phyloP scores from a whole-genome alignment of 2,888 invertebrate genomes.

The Harpalus rufipes region DNA sequence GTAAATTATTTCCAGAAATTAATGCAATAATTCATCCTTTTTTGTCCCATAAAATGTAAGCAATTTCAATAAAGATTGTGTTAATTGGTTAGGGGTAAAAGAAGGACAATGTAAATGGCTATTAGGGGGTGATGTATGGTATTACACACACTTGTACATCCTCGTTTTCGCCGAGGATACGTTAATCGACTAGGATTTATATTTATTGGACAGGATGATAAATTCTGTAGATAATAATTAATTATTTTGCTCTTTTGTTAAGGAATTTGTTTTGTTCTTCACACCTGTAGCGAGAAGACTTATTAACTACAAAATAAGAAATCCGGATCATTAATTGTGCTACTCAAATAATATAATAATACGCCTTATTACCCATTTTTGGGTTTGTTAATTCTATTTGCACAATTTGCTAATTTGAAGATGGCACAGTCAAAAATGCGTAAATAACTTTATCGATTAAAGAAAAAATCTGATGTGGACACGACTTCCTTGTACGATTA shows the following conservation, averaged over 20 bases:
- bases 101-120: slow-evolving; percentile 11
- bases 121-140: background rate
- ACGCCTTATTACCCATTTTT: no score
- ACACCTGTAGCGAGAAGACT: background rate
- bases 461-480: no score
- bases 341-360: no score
- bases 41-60: background rate
- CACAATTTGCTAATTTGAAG: no score
- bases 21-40: background rate
- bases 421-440: no score
- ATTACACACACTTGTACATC: background rate
- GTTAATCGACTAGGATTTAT: slow-evolving; percentile 29
- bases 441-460: no score
- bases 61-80: slow-evolving; percentile 13
- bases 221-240: background rate
- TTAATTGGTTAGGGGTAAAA: background rate
- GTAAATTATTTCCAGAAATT: background rate
- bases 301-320: background rate
- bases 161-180: background rate
- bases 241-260: background rate
- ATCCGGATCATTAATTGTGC: no score
- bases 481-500: no score
- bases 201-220: slow-evolving; percentile 4
- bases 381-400: no score
- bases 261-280: slow-evolving; percentile 10